Evolutionary conservation across 2,797 vertebrate genomes (phyloP).

Genomic region (Fistularia commersonii): DNA sequence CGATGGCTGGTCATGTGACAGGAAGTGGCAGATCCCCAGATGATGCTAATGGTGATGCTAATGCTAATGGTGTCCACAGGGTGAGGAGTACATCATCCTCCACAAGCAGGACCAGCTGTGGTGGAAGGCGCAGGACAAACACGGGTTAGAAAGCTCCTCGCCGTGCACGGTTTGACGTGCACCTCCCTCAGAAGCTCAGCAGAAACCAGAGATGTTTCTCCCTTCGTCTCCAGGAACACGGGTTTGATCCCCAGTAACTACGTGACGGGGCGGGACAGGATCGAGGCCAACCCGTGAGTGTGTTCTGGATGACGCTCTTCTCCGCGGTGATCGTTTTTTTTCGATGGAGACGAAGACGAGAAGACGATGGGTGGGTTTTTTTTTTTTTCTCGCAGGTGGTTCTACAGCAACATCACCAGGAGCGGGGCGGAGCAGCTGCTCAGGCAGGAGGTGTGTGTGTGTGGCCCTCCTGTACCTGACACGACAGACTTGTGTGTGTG

Average conservation of each 20-base stretch:
- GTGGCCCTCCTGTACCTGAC: too few species aligned
- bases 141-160: conserved; percentile 54
- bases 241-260: conserved; percentile 89
- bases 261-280: conserved; percentile 78
- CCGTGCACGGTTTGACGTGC: not conserved
- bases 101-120: conserved; percentile 83
- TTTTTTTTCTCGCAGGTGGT: conserved; percentile 76
- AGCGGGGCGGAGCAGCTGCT: conserved; percentile 84
- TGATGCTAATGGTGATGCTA: too few species aligned
- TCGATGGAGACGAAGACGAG: not conserved
- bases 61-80: conserved; percentile 40
- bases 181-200: not conserved
- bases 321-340: not conserved
- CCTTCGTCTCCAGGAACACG: conserved; percentile 70
- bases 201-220: not conserved
- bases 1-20: not conserved
- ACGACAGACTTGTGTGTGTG: not conserved
- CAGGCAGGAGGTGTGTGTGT: conserved; percentile 74
- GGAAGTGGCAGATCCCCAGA: too few species aligned
- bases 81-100: conserved; percentile 81
- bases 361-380: not conserved
- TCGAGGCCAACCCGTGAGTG: conserved; percentile 83
- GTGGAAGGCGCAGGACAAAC: conserved; percentile 84
- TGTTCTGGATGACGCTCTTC: not conserved
- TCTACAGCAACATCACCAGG: conserved; percentile 84